Evolutionary conservation across 2,797 vertebrate species (phyloP), one percentile per base, ranked within the genome.

Genomic region (Micromesistius poutassou): DNA sequence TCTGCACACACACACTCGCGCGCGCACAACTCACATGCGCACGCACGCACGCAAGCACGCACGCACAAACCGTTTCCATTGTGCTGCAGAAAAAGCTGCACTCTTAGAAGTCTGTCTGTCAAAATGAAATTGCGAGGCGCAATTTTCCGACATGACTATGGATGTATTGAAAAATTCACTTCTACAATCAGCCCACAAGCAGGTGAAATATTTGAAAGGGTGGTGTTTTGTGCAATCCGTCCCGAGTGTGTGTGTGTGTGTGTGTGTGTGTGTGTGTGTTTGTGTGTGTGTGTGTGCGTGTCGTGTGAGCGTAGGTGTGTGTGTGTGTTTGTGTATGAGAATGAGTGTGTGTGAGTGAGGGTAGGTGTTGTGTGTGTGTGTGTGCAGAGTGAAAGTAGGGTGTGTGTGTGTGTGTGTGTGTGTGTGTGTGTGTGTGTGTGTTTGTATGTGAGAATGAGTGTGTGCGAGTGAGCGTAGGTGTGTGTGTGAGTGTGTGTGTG

Each of bases 151-250:
- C 86, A 88, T 84, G 81, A 82, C 89, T 92, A 90, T 92, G 88
- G 91, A 91, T 86, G 86, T 87, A 90, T 88, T 89, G 87, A 83
- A 89, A 90, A 89, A 83, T 85, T 77, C 84, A 89, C 90, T 90
- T 86, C 84, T 46, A 84, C 86, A 89, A 91, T 88, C 84, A 81
- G 82, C 87, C 78, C 81, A 83, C 83, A 84, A 86, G 87, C 85
- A 87, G 78, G 80, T 73, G 30, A 76, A 78, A 79, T 84, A 42
- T 42, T 42, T 42, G 40, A 82, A 83, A 38, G 28, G 16, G 19
- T 62, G 40, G 14, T n/a, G 36, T 38, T 38, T 38, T 38, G 36
- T 38, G 36, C 36, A 14, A 13, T 31, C 30, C 31, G 70, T 30
- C 28, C 16, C 30, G 72, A 38, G 72, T 73, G 71, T 72, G 33